These are phyloP conservation scores for Pissodes strobi DNA, from an alignment of 1,140 invertebrate genomes.

Conservation along the genomic window DNA sequence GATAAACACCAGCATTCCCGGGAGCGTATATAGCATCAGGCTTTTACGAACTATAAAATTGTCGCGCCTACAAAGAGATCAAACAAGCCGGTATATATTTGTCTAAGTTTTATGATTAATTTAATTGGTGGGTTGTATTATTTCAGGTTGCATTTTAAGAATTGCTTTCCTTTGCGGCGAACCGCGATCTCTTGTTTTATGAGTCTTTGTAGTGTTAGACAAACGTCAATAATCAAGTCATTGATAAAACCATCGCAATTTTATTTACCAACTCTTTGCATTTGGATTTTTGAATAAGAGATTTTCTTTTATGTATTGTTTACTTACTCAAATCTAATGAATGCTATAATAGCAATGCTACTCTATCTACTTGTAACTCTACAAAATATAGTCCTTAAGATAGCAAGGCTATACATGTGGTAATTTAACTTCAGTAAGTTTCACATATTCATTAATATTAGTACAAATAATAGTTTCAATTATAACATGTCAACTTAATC, in stretches of 20 bases:
- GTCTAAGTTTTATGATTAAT: conserved; percentile 52
- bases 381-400: too few relatives aligned
- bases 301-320: too few relatives aligned
- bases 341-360: too few relatives aligned
- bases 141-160: conserved; percentile 52
- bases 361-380: too few relatives aligned
- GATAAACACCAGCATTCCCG: conserved; percentile 37
- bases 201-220: conserved; percentile 36
- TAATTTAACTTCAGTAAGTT: too few relatives aligned
- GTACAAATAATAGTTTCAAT: too few relatives aligned
- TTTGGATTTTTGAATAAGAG: too few relatives aligned
- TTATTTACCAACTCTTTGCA: conserved; percentile 9
- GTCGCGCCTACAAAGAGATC: conserved; percentile 51
- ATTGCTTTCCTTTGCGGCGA: conserved; percentile 40
- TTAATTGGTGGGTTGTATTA: conserved; percentile 48
- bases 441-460: too few relatives aligned
- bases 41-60: conserved; percentile 52
- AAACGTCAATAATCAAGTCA: conserved; percentile 19
- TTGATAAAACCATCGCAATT: conserved; percentile 13
- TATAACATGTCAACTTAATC: too few relatives aligned
- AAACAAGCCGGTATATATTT: conserved; percentile 50
- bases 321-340: too few relatives aligned
- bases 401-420: too few relatives aligned
- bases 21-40: conserved; percentile 19
- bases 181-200: conserved; percentile 33